These are phyloP conservation scores for Drosophila sp. DNA, from an alignment of 1,140 invertebrate species.

Conservation along the genomic window DNA sequence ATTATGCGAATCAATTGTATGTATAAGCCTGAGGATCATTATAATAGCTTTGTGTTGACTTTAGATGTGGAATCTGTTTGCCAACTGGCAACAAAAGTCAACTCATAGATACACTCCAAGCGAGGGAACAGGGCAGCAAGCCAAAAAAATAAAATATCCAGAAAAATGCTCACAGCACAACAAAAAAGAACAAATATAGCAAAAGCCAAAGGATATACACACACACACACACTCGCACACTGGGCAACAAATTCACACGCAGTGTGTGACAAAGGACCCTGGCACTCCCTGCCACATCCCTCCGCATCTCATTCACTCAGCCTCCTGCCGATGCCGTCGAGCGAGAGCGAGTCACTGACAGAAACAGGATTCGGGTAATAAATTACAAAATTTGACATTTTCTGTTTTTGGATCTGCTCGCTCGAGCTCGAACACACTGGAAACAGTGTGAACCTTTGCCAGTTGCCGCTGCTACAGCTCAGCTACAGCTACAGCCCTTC, in stretches of 20 bases:
- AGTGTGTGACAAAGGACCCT: slow-evolving; percentile 77
- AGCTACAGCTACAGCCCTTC: slow-evolving; percentile 8
- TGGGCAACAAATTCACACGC: slow-evolving; percentile 78
- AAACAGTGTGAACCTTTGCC: slow-evolving; percentile 21
- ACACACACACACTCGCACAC: slow-evolving; percentile 36
- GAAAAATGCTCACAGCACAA: slow-evolving; percentile 48
- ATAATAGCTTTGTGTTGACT: slow-evolving; percentile 28
- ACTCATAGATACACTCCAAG: slow-evolving; percentile 56
- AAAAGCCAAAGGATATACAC: slow-evolving; percentile 59
- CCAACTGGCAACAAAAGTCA: slow-evolving; percentile 76
- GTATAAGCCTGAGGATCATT: slow-evolving; percentile 14
- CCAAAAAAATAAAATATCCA: slow-evolving; percentile 35
- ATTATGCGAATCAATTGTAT: not conserved
- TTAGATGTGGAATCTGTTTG: slow-evolving; percentile 30
- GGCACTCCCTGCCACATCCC: slow-evolving; percentile 22
- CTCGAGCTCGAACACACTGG: slow-evolving; percentile 47
- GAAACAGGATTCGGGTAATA: slow-evolving; percentile 83
- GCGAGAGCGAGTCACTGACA: slow-evolving; percentile 77
- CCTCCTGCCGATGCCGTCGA: slow-evolving; percentile 49
- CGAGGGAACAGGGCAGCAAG: slow-evolving; percentile 14
- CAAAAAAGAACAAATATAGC: slow-evolving; percentile 23
- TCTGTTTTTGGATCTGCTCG: slow-evolving; percentile 82
- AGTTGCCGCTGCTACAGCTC: not conserved
- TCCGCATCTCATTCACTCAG: slow-evolving; percentile 7
- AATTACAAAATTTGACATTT: slow-evolving; percentile 83